Evolutionary conservation across 2,113 vertebrate species (phyloP).

Genomic region (Sebastes fasciatus): DNA sequence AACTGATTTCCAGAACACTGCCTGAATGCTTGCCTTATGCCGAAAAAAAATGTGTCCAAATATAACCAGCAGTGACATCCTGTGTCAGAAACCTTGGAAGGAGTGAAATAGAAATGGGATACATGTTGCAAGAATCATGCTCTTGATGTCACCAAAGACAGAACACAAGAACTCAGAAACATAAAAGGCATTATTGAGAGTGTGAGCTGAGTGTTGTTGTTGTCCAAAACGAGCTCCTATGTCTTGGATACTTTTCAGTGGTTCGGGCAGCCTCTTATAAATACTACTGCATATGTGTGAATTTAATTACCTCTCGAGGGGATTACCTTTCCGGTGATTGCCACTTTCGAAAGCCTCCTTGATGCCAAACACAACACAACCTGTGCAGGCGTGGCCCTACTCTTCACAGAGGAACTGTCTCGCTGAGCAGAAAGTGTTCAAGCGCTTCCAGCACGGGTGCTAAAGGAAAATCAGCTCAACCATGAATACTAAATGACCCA

Average conservation of each 20-base stretch:
- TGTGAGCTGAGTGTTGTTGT: slow-evolving; percentile 30
- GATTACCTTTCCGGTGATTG: slow-evolving; percentile 49
- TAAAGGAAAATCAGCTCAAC: slow-evolving; percentile 56
- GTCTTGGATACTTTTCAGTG: slow-evolving; percentile 33
- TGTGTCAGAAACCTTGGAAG: not conserved
- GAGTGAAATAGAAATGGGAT: not conserved
- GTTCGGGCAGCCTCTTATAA: not conserved
- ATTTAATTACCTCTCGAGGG: slow-evolving; percentile 69
- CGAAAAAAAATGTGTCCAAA: not conserved
- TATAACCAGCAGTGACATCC: not conserved
- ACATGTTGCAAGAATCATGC: not conserved
- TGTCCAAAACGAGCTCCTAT: slow-evolving; percentile 42
- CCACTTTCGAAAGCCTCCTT: slow-evolving; percentile 58
- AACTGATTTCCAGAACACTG: not conserved
- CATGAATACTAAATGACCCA: slow-evolving; percentile 59
- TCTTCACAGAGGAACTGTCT: slow-evolving; percentile 24
- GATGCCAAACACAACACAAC: slow-evolving; percentile 59
- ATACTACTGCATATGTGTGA: slow-evolving; percentile 21
- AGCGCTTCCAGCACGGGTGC: slow-evolving; percentile 57
- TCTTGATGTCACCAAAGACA: not conserved
- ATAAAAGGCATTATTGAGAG: not conserved
- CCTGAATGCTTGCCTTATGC: not conserved
- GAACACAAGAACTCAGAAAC: not conserved
- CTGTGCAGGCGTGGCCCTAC: slow-evolving; percentile 50
- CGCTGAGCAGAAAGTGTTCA: slow-evolving; percentile 37